Evolutionary conservation across 2,888 invertebrate genomes (phyloP).

Genomic region (Oeneis ivallda): DNA sequence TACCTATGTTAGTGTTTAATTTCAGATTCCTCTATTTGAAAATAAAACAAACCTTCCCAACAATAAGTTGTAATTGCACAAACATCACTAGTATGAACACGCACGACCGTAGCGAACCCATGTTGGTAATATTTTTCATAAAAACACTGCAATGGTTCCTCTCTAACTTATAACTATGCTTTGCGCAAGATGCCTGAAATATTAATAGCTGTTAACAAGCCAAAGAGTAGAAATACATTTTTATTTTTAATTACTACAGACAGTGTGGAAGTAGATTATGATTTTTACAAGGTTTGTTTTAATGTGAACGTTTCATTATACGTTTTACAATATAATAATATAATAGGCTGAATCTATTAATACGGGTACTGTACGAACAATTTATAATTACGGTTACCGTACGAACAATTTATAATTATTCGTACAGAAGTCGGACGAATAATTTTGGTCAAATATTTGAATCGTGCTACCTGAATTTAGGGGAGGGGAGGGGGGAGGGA

Average conservation of each 20-base stretch:
- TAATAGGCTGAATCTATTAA: no score
- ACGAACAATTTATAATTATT: no score
- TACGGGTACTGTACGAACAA: no score
- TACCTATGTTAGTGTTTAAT: not conserved
- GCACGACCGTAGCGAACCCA: slow-evolving; percentile 61
- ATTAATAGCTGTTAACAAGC: slow-evolving; percentile 49
- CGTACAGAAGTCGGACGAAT: no score
- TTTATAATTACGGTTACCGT: no score
- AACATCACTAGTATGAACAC: slow-evolving; percentile 55
- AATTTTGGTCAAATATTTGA: no score
- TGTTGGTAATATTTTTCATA: slow-evolving; percentile 63
- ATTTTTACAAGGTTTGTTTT: no score
- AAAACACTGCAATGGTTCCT: slow-evolving; percentile 56
- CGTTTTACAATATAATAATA: no score
- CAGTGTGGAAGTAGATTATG: no score
- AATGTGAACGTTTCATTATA: no score
- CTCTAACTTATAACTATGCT: slow-evolving; percentile 67
- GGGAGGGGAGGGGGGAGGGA: no score
- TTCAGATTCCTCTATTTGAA: not conserved
- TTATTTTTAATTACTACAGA: not conserved
- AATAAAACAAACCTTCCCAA: slow-evolving; percentile 56
- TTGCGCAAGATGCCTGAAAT: slow-evolving; percentile 68
- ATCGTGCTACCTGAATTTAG: no score
- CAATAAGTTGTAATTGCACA: slow-evolving; percentile 54
- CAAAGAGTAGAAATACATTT: slow-evolving; percentile 51